These are phyloP conservation scores for Marmota flaviventris DNA, from an alignment of 2,113 vertebrate genomes.

Conservation along the genomic window DNA sequence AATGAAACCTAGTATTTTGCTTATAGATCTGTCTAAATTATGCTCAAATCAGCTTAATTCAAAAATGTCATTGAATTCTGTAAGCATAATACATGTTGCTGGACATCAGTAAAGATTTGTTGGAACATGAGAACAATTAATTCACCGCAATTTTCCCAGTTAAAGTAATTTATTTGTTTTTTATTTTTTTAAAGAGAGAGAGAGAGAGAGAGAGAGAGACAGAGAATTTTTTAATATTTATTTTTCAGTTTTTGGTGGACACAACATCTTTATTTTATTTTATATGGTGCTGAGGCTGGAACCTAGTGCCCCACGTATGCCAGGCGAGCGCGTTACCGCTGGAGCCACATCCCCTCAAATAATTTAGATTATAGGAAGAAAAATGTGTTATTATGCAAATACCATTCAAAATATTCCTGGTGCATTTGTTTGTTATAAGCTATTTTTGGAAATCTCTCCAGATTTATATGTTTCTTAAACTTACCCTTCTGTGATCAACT, in stretches of 20 bases:
- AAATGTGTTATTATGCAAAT: background rate
- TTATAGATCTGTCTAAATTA: slow-evolving; percentile 5
- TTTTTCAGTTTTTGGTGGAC: no score
- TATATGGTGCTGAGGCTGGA: no score
- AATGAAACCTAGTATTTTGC: background rate
- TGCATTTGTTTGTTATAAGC: slow-evolving; percentile 9
- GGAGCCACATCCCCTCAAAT: background rate
- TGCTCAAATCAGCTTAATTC: background rate
- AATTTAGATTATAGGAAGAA: background rate
- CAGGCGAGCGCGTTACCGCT: no score
- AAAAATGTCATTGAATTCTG: background rate
- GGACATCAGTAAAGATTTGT: slow-evolving; percentile 12
- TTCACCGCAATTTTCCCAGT: background rate
- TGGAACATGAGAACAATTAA: slow-evolving; percentile 34
- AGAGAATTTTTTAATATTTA: no score
- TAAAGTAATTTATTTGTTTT: background rate
- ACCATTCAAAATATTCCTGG: background rate
- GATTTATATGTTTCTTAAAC: background rate
- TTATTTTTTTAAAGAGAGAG: no score
- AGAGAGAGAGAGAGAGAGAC: no score
- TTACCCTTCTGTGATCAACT: background rate
- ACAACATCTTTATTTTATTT: no score
- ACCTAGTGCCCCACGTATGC: no score
- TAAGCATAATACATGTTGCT: background rate
- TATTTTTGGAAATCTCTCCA: background rate